Evolutionary conservation across 2,797 vertebrate genomes (phyloP), one percentile per base, ranked within the genome.

Genomic region (Chaunax sp.): DNA sequence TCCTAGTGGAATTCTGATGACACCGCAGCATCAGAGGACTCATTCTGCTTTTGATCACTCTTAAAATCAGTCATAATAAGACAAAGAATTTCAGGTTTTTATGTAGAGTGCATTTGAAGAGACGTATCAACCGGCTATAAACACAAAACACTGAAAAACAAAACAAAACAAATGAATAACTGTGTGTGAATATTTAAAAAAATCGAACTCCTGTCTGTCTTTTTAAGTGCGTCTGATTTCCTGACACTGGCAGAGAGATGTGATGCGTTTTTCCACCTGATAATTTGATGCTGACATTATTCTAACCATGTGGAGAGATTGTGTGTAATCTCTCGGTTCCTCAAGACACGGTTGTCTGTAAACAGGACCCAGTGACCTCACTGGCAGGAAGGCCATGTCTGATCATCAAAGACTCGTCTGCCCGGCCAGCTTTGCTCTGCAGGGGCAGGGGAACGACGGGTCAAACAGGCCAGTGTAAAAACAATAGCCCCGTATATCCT

Each of bases 401-500:
- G 90, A 90, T 89, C 88, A 93, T 93, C 90, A 93, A 93, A 92
- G 88, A 61, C 82, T 79, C 73, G 75, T 81, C 77, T 88, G 84
- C 83, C 86, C 81, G 83, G 90, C 81, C 84, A 87, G 78, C 79
- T 64, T 80, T 78, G 81, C 81, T 89, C 80, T 85, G 77, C 80
- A 68, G 87, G 82, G 81, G 82, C 83, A 84, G 84, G 82, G 87
- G 90, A 87, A 82, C 58, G 59, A 56, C 69, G 1, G 85, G 89
- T 92, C 90, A 91, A 75, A 79, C 83, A 80, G 91, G 91, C 86
- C 91, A 91, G 75, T 62, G 82, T 85, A 83, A 80, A 89, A 93
- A 93, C 92, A 93, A 93, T 93, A 86, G 91, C 80, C 71, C 77
- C 22, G 81, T 91, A 86, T 89, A 92, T 93, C 90, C 92, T 93